A percentile compares a stretch with the other conserved stretches of the same genome.
phyloP scores from a whole-genome alignment of 1,140 invertebrate genomes.

The Lerema accius region DNA sequence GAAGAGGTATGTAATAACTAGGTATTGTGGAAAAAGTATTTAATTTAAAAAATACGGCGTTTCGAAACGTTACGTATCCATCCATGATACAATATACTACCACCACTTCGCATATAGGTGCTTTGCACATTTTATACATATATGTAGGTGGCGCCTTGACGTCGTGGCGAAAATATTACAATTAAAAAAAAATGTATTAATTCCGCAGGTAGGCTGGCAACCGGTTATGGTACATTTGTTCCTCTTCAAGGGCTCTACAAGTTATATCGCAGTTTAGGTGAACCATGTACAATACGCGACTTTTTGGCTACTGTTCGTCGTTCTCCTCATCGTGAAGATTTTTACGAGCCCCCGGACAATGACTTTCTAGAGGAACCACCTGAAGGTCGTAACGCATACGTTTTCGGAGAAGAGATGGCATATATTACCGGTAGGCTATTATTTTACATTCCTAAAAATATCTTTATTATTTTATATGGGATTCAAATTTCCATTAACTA shows the following conservation, averaged over 20 bases:
- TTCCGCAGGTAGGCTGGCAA: conserved; percentile 65
- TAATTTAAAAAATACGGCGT: no score
- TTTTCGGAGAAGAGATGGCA: conserved; percentile 63
- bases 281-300: conserved; percentile 73
- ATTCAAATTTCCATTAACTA: no score
- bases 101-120: not conserved
- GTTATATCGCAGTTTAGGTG: conserved; percentile 76
- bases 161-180: no score
- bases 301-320: conserved; percentile 65
- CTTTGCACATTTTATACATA: not conserved
- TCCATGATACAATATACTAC: conserved; percentile 7
- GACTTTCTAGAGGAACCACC: conserved; percentile 43
- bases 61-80: no score
- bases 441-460: no score
- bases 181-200: no score
- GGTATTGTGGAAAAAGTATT: conserved; percentile 6
- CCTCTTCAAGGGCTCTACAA: conserved; percentile 79
- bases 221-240: conserved; percentile 69
- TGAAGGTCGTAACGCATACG: conserved; percentile 59
- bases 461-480: no score
- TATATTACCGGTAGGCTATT: conserved; percentile 52
- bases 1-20: conserved; percentile 59
- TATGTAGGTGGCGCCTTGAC: no score
- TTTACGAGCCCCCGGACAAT: conserved; percentile 33
- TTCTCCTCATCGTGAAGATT: conserved; percentile 44